phyloP scores from a whole-genome alignment of 2,797 vertebrate species.

The Darevskia nairensis region DNA sequence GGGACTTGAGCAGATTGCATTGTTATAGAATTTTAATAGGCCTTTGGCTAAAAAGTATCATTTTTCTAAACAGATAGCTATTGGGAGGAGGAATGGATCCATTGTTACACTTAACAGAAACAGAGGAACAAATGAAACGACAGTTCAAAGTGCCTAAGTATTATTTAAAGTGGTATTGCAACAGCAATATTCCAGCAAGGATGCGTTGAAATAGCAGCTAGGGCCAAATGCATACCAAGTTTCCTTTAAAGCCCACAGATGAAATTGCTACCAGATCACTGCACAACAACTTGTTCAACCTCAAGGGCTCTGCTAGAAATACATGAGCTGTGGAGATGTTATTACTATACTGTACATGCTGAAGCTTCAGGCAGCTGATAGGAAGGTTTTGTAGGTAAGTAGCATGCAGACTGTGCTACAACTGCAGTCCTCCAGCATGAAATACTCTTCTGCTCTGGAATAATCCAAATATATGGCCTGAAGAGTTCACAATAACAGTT shows the following conservation, averaged over 20 bases:
- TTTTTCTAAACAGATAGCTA: constrained; percentile 68
- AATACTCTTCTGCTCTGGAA: background rate
- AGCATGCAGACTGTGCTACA: too few species aligned
- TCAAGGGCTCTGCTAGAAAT: too few species aligned
- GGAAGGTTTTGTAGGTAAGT: background rate
- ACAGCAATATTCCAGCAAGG: background rate
- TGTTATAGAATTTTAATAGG: background rate
- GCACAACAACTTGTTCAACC: background rate
- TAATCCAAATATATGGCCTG: background rate
- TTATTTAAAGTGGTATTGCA: background rate
- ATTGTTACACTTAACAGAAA: background rate
- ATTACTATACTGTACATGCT: background rate
- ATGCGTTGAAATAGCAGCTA: background rate
- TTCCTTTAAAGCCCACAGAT: background rate
- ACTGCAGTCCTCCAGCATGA: background rate
- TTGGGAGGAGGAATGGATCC: constrained; percentile 49
- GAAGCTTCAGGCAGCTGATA: background rate
- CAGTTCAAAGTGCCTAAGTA: background rate
- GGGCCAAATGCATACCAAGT: background rate
- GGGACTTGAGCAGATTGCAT: background rate
- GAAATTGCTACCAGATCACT: background rate
- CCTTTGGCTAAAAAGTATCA: background rate
- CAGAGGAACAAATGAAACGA: background rate
- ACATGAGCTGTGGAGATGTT: background rate
- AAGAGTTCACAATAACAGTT: background rate